Percentiles rank a stretch among this genome's conserved stretches.
Evolutionary conservation across 2,888 invertebrate species (phyloP).

Genomic region (Cryptus viduatorius): DNA sequence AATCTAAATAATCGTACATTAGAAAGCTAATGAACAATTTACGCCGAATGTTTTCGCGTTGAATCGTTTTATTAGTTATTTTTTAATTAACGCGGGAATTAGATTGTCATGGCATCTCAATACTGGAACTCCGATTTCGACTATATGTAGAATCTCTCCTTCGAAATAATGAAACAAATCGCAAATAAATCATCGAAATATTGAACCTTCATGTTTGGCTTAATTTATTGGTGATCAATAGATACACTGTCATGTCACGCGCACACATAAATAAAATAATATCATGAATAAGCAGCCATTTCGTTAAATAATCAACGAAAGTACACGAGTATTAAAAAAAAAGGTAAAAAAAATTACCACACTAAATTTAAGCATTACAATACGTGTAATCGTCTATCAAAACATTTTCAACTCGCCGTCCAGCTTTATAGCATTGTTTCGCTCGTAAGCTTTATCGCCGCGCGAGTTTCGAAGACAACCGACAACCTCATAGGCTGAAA

Average conservation of each 20-base stretch:
- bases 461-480: conserved; percentile 19
- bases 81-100: not conserved
- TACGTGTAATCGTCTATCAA: conserved; percentile 47
- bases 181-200: not conserved
- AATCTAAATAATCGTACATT: not conserved
- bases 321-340: conserved; percentile 42
- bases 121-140: not conserved
- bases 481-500: conserved; percentile 31
- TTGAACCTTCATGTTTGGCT: conserved; percentile 65
- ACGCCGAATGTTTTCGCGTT: no score
- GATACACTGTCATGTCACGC: conserved; percentile 74
- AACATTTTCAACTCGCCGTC: conserved; percentile 28
- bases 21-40: not conserved
- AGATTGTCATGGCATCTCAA: not conserved
- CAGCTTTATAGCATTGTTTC: conserved; percentile 14
- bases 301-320: conserved; percentile 45
- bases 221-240: conserved; percentile 73
- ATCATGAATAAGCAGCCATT: conserved; percentile 35
- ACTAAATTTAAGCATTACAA: conserved; percentile 32
- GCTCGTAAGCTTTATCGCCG: conserved; percentile 8
- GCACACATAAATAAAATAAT: conserved; percentile 77
- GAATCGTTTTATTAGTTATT: no score
- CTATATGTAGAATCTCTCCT: no score
- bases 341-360: conserved; percentile 43
- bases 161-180: not conserved